phyloP scores from a whole-genome alignment of 2,797 vertebrate genomes.

The Sebastes hubbsi region DNA sequence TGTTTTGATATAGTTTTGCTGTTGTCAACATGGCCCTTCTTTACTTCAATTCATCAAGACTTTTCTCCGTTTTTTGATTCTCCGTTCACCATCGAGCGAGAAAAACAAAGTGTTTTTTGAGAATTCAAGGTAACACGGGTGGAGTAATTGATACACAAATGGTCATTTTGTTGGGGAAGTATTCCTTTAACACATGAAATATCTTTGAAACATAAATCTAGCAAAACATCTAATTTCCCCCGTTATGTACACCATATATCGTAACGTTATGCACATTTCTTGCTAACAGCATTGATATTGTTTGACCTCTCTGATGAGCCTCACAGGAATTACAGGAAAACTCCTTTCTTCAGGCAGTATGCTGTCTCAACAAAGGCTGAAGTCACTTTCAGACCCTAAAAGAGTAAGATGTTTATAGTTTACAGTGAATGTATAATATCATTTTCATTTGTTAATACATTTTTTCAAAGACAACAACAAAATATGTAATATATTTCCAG shows the following conservation, averaged over 20 bases:
- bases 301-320: neutral
- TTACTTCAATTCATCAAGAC: too few species aligned
- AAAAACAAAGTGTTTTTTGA: too few species aligned
- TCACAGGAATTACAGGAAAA: neutral
- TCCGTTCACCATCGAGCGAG: too few species aligned
- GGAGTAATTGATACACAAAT: too few species aligned
- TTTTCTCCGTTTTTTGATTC: too few species aligned
- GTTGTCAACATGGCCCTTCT: too few species aligned
- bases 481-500: too few species aligned
- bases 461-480: neutral
- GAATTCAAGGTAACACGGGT: too few species aligned
- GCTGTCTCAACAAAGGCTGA: neutral
- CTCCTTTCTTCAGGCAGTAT: neutral
- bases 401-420: neutral
- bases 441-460: neutral
- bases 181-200: neutral
- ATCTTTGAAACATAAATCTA: neutral
- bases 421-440: neutral
- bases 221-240: neutral
- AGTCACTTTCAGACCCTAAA: neutral
- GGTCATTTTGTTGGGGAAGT: accelerated
- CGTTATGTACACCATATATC: neutral
- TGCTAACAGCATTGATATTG: neutral
- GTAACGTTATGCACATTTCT: neutral
- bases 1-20: too few species aligned